These are phyloP conservation scores for Camponotus pennsylvanicus DNA, from an alignment of 1,140 invertebrate genomes.

Conservation along the genomic window DNA sequence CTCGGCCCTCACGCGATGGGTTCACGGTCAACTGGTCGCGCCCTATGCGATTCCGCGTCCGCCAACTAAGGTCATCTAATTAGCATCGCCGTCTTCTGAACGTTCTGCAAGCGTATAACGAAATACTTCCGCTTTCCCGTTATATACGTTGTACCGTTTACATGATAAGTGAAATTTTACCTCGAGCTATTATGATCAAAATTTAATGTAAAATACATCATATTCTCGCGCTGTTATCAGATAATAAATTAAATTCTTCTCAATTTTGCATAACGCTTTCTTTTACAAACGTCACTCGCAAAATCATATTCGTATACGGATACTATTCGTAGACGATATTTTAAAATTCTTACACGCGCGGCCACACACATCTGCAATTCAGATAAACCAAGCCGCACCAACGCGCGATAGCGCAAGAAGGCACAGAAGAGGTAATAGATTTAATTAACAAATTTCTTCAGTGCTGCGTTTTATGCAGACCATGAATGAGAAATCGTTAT, in stretches of 20 bases:
- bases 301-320: background rate
- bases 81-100: constrained; percentile 28
- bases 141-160: background rate
- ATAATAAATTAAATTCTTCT: background rate
- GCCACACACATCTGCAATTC: background rate
- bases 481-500: constrained; percentile 25
- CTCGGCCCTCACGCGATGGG: constrained; percentile 48
- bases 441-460: constrained; percentile 31
- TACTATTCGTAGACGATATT: background rate
- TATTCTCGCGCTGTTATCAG: background rate
- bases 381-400: background rate
- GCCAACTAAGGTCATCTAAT: constrained; percentile 49
- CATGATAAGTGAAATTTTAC: constrained; percentile 10
- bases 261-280: background rate
- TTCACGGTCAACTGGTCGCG: constrained; percentile 58
- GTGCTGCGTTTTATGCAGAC: background rate
- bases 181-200: background rate
- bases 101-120: constrained; percentile 7
- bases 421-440: background rate
- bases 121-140: constrained; percentile 8
- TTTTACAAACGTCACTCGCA: background rate
- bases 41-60: constrained; percentile 38
- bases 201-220: background rate
- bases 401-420: background rate
- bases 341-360: background rate